Evolutionary conservation across 2,113 vertebrate species (phyloP).

Genomic region (Nibea albiflora): DNA sequence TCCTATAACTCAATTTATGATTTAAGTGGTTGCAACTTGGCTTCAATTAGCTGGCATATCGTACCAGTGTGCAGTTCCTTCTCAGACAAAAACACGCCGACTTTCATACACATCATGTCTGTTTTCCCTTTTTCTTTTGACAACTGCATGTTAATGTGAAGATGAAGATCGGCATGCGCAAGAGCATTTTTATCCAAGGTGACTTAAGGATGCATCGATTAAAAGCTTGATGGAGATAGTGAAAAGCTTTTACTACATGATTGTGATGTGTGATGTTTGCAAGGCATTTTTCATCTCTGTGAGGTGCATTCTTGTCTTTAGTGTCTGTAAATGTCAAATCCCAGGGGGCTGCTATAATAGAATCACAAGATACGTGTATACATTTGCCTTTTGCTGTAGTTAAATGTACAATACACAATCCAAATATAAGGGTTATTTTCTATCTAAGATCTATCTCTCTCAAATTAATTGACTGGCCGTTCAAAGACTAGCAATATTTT

Average conservation of each 20-base stretch:
- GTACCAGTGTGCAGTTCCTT: constrained; percentile 13
- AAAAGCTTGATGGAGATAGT: constrained; percentile 16
- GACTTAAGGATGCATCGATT: constrained; percentile 15
- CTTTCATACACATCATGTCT: constrained; percentile 1
- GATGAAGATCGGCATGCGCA: constrained; percentile 9
- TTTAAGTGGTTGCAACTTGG: constrained; percentile 78
- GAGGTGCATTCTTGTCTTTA: not conserved
- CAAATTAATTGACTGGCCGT: not conserved
- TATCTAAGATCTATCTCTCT: not conserved
- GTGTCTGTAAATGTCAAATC: constrained; percentile 17
- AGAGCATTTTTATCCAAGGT: constrained; percentile 38
- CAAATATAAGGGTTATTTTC: not conserved
- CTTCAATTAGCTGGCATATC: constrained; percentile 66
- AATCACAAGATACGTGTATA: not conserved
- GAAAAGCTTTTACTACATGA: constrained; percentile 31
- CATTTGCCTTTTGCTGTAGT: not conserved
- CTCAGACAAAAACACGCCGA: constrained; percentile 18
- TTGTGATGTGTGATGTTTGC: constrained; percentile 11
- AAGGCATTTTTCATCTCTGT: constrained; percentile 9
- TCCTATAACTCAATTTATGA: constrained; percentile 78
- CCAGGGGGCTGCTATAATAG: no score
- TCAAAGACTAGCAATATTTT: not conserved
- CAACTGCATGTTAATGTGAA: constrained; percentile 4
- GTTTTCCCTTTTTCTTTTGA: constrained; percentile 15
- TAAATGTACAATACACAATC: not conserved